A percentile compares a stretch with the other conserved stretches of the same genome.
Evolutionary conservation across 2,113 vertebrate genomes (phyloP).

Genomic region (Ginglymostoma cirratum): DNA sequence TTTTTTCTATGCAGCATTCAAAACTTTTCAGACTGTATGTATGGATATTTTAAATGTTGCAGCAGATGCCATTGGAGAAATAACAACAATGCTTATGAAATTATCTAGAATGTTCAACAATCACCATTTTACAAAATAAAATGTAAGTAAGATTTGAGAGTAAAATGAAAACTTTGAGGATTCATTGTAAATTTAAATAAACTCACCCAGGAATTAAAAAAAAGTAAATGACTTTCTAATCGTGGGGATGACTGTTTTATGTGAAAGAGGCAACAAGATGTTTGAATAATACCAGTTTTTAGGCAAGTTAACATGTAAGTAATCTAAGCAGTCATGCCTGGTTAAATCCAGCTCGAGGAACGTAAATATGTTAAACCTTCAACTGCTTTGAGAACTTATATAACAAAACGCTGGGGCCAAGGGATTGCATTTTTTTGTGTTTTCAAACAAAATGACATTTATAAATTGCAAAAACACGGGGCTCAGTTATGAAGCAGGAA

Average conservation of each 20-base stretch:
- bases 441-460: neutral
- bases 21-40: neutral
- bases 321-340: neutral
- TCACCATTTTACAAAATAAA: neutral
- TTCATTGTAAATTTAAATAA: neutral
- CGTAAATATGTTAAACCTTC: neutral
- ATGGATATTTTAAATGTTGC: neutral
- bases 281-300: neutral
- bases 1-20: no score
- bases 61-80: neutral
- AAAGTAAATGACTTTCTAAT: neutral
- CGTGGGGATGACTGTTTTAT: neutral
- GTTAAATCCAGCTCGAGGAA: neutral
- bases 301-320: neutral
- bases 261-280: neutral
- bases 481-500: neutral
- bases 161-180: neutral
- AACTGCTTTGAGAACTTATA: neutral
- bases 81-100: neutral
- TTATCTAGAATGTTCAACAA: neutral
- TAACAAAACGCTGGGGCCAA: neutral
- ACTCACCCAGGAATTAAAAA: neutral
- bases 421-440: neutral
- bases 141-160: neutral
- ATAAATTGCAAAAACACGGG: neutral